phyloP scores from a whole-genome alignment of 2,113 vertebrate genomes.

The Vulpes vulpes region DNA sequence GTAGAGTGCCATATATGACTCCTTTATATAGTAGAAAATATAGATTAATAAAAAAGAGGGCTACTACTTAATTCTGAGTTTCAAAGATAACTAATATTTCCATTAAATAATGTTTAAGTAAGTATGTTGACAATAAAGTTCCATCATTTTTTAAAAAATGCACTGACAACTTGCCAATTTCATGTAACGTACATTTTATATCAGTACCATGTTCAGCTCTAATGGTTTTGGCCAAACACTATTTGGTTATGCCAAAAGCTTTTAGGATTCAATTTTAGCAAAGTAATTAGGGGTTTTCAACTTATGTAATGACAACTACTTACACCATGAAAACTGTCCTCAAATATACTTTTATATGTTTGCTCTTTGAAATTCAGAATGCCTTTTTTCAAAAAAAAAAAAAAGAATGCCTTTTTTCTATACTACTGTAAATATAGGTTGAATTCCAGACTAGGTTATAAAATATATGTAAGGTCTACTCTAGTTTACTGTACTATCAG shows the following conservation, averaged over 20 bases:
- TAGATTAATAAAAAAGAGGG: neutral
- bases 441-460: neutral
- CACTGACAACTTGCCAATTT: neutral
- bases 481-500: neutral
- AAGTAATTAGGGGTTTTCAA: conserved; percentile 20
- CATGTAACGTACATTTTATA: conserved; percentile 2
- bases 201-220: neutral
- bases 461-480: neutral
- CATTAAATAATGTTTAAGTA: conserved; percentile 49
- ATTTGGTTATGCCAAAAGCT: neutral
- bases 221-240: conserved; percentile 21
- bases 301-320: neutral
- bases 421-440: neutral
- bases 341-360: conserved; percentile 19
- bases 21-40: neutral
- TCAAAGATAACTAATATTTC: conserved; percentile 39
- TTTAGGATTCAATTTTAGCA: conserved; percentile 34
- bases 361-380: conserved; percentile 42
- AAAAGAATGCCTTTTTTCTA: neutral
- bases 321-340: neutral
- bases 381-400: neutral
- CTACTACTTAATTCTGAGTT: conserved; percentile 12
- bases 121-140: neutral
- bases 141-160: neutral
- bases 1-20: neutral